Conservation (phyloP, 2,113 vertebrate genomes). For the Sisor rabdophorus region DNA sequence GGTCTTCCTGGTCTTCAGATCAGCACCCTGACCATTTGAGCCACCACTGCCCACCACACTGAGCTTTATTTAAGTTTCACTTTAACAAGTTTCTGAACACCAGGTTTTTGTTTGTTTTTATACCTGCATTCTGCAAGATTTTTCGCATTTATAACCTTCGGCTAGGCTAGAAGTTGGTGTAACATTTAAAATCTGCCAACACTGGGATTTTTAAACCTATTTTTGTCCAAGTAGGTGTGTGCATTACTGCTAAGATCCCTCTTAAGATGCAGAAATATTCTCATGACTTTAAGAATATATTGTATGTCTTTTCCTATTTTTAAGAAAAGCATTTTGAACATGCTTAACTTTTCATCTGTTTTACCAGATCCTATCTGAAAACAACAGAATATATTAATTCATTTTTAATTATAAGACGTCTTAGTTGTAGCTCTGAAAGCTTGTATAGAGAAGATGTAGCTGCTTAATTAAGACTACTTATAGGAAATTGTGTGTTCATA, state of each 20-base stretch:
- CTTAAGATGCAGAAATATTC: neutral
- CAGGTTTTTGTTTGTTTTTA: neutral
- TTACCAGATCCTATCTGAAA: neutral
- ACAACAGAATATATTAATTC: neutral
- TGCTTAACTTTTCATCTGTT: too few species aligned
- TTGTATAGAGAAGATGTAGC: neutral
- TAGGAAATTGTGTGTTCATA: too few species aligned
- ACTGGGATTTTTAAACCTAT: neutral
- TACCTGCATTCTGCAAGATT: neutral
- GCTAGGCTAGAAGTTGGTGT: neutral
- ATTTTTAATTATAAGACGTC: neutral
- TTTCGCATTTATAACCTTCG: neutral
- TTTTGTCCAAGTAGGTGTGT: constrained; percentile 1
- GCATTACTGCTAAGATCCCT: neutral
- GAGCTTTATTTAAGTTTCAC: neutral
- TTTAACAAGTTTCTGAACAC: neutral
- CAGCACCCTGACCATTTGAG: too few species aligned
- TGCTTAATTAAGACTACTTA: too few species aligned
- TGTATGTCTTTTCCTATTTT: constrained; percentile 1
- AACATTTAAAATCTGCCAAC: neutral
- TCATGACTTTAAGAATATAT: neutral
- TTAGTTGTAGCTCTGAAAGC: neutral
- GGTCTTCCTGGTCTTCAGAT: too few species aligned
- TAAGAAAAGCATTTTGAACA: neutral
- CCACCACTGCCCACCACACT: neutral